Base-by-base conservation (phyloP, 2,113 vertebrate species). In the Cryptotis parvus region DNA sequence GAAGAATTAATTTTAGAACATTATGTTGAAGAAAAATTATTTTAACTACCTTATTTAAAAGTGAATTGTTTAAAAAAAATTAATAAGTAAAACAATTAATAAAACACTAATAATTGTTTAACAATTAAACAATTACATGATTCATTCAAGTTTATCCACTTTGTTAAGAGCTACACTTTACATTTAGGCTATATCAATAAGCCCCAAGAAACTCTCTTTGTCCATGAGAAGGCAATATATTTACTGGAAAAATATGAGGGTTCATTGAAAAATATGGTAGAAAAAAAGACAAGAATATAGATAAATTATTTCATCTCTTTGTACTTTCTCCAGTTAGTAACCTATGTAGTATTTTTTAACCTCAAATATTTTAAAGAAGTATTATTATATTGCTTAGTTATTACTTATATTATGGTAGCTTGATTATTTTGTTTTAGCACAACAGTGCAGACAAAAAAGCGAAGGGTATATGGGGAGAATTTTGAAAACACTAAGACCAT, bases 21-120 rank as follows among this genome's bases (percentile, higher is more conserved):
- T 75, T 39, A 77, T 72, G 22, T n/a, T 72, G 26, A 61, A 78
- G 29, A 75, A 90, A 70, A 77, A 78, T n/a, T 92, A 89, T 65
- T 79, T 79, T 90, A 87, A 84, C 16, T 18, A 65, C 3, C 89
- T 80, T 49, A 55, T 84, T 77, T 69, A 22, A 35, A 4, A n/a
- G n/a, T n/a, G 1, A 33, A 33, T 33, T 33, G 27, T 84, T 55
- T 49, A 35, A 70, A 37, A 70, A 37, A 70, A 69, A 81, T 37
- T n/a, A n/a, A n/a, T n/a, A n/a, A n/a, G n/a, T n/a, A n/a, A n/a
- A n/a, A n/a, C n/a, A n/a, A n/a, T n/a, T n/a, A n/a, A n/a, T n/a
- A n/a, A n/a, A n/a, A n/a, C n/a, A n/a, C n/a, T n/a, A n/a, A n/a
- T n/a, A n/a, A n/a, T n/a, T n/a, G n/a, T n/a, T n/a, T n/a, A n/a